A percentile compares a stretch with the other conserved stretches of the same genome.
phyloP scores from a whole-genome alignment of 2,113 vertebrate species.

The Cryptomyrus ogoouensis region DNA sequence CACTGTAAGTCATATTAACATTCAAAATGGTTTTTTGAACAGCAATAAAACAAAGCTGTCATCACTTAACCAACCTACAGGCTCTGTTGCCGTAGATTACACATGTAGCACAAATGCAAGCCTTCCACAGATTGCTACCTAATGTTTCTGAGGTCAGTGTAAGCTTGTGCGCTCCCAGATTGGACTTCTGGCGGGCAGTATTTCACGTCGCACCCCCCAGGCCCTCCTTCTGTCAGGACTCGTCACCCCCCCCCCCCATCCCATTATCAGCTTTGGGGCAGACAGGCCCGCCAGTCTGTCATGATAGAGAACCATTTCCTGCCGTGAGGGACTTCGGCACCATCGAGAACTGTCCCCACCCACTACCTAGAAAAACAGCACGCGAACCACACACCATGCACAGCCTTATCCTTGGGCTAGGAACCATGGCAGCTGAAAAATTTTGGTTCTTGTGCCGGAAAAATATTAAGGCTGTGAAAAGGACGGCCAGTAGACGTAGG shows the following conservation, averaged over 20 bases:
- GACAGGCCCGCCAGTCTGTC: slow-evolving; percentile 13
- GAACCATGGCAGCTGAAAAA: neutral
- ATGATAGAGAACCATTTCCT: slow-evolving; percentile 24
- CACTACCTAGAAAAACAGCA: slow-evolving; percentile 17
- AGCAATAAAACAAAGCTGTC: neutral
- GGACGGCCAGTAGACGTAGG: neutral
- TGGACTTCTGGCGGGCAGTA: neutral
- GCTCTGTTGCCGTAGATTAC: neutral
- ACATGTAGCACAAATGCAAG: neutral
- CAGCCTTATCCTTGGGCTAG: neutral
- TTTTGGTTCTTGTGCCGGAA: neutral
- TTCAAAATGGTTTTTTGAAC: neutral
- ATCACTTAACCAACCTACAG: neutral
- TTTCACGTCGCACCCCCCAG: slow-evolving; percentile 13
- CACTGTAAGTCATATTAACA: neutral
- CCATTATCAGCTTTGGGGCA: slow-evolving; percentile 22
- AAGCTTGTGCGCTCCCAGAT: neutral
- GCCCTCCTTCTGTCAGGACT: slow-evolving; percentile 15
- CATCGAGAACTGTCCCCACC: slow-evolving; percentile 21
- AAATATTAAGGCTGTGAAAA: neutral
- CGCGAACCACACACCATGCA: neutral
- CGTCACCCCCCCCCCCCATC: slow-evolving; percentile 2
- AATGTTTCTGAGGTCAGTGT: neutral
- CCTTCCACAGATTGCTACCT: neutral
- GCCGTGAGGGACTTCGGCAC: slow-evolving; percentile 20